Base-by-base conservation (phyloP, 30 jellyfish, hydroid and myxozoan species). In the Aurelia aurita complex sp. Pacific region DNA sequence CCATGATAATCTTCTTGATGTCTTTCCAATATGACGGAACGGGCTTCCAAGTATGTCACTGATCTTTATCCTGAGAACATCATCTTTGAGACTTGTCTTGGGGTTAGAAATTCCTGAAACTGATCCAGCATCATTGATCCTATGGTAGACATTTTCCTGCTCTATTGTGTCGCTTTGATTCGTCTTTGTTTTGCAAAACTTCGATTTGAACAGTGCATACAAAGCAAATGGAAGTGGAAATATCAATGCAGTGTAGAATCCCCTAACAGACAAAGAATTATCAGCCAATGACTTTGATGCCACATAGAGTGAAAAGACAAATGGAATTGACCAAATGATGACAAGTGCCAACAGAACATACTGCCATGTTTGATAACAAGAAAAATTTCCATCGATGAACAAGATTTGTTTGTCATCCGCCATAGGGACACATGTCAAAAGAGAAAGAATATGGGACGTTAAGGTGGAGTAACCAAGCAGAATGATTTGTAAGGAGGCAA, bases 311-410 rank as follows among this genome's bases (percentile, higher is more conserved):
- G 81, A 19, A 42, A 10, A 42, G 35, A 70, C 64, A 16, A 70
- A 33, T 32, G 81, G 81, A 19, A 70, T 32, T 42, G 81, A 19
- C 81, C 81, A 70, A 15, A 33, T 10, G 15, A 67, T 32, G 10
- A 67, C 77, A 34, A 67, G 34, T 16, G 77, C 19, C 53, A 35
- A 14, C 35, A 67, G 53, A 6, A 35, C 77, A 32, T 67, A 67
- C 11, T 67, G 77, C 77, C 77, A 67, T 29, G 77, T n/a, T 35
- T 67, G 77, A 67, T 67, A 67, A 32, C 77, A 67, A 16, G 53
- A 35, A 67, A 67, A 11, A 35, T 35, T 67, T 29, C 77, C 77
- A 67, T 67, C 77, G 17, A 67, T 67, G 46, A 3, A 67, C 3
- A 70, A 23, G n/a, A 70, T 42, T 29, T 70, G 46, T 32, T 16